Base-by-base conservation (phyloP, 2,888 invertebrate species). In the Troides oblongomaculatus region DNA sequence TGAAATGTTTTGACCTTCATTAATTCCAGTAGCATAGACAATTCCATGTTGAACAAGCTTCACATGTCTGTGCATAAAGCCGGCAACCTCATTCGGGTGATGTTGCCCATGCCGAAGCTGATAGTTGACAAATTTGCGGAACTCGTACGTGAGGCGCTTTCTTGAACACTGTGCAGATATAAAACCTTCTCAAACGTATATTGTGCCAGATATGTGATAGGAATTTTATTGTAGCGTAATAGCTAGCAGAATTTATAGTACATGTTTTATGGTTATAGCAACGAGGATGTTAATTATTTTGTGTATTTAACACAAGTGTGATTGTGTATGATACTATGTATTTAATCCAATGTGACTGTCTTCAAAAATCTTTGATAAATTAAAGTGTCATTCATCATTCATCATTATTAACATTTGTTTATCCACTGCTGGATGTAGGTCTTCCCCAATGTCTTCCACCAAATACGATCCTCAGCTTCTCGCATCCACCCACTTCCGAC, bases 121-220 rank as follows among this genome's bases (percentile, higher is more conserved):
- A 84, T 84, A 78, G 83, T 80, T 85, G 85, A 86, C 86, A 86
- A 86, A 86, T 86, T 84, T 87, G 84, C 83, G 83, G 77, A 75
- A 76, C 74, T 67, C 74, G 80, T 82, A 86, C 87, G 87, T 88
- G 87, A 85, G 84, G 77, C 76, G 78, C 66, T 66, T 64, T 68
- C 70, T 25, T 30, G 69, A 68, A 71, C 65, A 70, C 43, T 69
- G 64, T 60, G 67, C 70, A 59, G 58, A 53, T 23, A 65, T 65
- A 65, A 69, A 69, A 66, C 65, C 65, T 66, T 58, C 65, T 62
- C 62, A 66, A 66, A 69, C 58, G 62, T 60, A 64, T 62, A 66
- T 66, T 65, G 69, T 62, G 63, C 63, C 58, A 64, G 56, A 63
- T 60, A 66, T 70, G 64, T 61, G 63, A 66, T 60, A 66, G 36